These are phyloP conservation scores for Lepidurus arcticus DNA, from an alignment of 1,140 invertebrate genomes.

Conservation along the genomic window DNA sequence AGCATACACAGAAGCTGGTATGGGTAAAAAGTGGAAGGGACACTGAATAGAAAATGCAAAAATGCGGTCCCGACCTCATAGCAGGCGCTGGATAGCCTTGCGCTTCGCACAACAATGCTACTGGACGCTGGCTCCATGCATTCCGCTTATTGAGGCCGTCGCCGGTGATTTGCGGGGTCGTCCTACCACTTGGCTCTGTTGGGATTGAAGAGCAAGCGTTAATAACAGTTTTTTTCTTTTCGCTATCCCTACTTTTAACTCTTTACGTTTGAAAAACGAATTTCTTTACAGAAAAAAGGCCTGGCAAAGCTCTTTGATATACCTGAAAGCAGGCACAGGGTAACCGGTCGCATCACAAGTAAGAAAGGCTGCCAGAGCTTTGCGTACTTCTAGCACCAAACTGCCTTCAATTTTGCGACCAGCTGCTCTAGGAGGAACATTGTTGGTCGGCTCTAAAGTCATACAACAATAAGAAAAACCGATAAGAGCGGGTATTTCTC, in stretches of 20 bases:
- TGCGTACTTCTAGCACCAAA: constrained; percentile 36
- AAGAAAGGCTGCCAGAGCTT: constrained; percentile 26
- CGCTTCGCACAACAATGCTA: constrained; percentile 55
- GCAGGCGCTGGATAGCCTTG: constrained; percentile 56
- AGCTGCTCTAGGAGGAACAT: constrained; percentile 49
- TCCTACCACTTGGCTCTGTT: constrained; percentile 38
- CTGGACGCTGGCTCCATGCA: constrained; percentile 29
- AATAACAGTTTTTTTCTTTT: not conserved
- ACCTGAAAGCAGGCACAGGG: constrained; percentile 48
- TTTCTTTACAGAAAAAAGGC: not conserved
- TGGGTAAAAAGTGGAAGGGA: not conserved
- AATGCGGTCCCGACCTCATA: constrained; percentile 44
- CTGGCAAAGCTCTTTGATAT: constrained; percentile 11
- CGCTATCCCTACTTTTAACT: not conserved
- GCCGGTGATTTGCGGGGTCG: constrained; percentile 37
- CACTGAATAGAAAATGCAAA: constrained; percentile 20
- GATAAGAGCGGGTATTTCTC: not conserved
- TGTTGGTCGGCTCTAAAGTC: constrained; percentile 50
- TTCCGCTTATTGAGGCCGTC: constrained; percentile 30
- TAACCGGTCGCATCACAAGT: constrained; percentile 37
- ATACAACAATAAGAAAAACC: constrained; percentile 28
- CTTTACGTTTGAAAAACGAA: not conserved
- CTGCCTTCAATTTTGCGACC: constrained; percentile 43
- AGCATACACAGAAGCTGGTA: not conserved
- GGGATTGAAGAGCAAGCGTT: not conserved